A percentile compares a stretch with the other conserved stretches of the same genome.
These are phyloP conservation scores for Ceramica pisi DNA, from an alignment of 2,888 invertebrate genomes.

Conservation along the genomic window DNA sequence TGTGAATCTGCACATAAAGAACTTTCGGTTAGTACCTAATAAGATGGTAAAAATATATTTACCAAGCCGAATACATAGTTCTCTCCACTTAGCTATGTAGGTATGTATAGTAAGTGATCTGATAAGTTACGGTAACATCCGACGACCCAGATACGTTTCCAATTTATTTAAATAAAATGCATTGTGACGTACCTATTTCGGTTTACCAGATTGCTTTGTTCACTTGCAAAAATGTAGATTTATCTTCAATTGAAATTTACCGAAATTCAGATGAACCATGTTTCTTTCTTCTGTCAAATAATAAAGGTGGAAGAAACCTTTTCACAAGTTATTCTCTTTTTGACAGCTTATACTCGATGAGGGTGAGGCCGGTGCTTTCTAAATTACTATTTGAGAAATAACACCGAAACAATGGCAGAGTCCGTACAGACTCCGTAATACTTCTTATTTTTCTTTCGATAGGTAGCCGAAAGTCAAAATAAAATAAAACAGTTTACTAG, in stretches of 20 bases:
- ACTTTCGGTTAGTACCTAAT: neutral
- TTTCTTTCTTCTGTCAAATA: slow-evolving; percentile 10
- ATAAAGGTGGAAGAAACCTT: no score
- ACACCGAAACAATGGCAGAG: no score
- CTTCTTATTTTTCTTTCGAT: no score
- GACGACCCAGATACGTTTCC: slow-evolving; percentile 50
- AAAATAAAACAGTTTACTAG: neutral
- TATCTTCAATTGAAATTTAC: slow-evolving; percentile 12
- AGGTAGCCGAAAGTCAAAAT: no score
- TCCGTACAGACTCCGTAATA: no score
- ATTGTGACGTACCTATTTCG: slow-evolving; percentile 30
- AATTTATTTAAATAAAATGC: slow-evolving; percentile 57
- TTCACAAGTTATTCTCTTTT: no score
- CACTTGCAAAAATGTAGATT: slow-evolving; percentile 7
- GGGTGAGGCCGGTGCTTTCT: no score
- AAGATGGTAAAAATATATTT: neutral
- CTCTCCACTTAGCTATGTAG: slow-evolving; percentile 17
- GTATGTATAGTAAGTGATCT: slow-evolving; percentile 29
- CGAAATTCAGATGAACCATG: slow-evolving; percentile 20
- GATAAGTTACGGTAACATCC: slow-evolving; percentile 48
- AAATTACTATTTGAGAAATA: no score
- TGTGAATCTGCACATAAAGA: no score
- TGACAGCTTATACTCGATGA: no score
- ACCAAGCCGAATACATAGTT: neutral
- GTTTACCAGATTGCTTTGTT: slow-evolving; percentile 25